Conservation (phyloP, 64 coral and sea anemone species). For the Porites australiensis region DNA sequence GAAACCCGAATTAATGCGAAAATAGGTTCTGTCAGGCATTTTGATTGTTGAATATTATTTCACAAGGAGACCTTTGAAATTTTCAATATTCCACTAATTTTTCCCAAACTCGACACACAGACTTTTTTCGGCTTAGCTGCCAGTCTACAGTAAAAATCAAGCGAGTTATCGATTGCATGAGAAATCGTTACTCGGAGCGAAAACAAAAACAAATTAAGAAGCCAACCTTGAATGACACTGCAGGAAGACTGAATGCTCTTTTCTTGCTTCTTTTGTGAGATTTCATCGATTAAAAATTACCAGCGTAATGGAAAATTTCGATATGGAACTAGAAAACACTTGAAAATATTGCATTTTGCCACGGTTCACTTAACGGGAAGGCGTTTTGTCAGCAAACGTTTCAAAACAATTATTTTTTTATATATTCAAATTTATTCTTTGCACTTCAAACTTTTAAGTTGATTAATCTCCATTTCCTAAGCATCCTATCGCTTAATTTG, state of each 20-base stretch:
- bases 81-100: too few relatives aligned
- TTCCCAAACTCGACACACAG: too few relatives aligned
- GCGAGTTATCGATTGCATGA: neutral
- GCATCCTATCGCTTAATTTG: neutral
- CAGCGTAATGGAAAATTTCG: neutral
- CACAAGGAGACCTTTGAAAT: too few relatives aligned
- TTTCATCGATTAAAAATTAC: neutral
- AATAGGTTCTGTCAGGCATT: too few relatives aligned
- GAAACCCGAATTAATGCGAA: too few relatives aligned
- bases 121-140: neutral
- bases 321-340: too few relatives aligned
- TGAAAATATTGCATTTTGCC: too few relatives aligned
- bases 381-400: neutral
- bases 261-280: neutral
- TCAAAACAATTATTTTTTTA: neutral
- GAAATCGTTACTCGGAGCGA: neutral
- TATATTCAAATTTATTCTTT: neutral
- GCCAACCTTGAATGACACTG: neutral
- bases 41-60: too few relatives aligned
- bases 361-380: neutral
- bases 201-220: neutral
- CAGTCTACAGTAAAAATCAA: neutral
- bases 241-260: constrained; percentile 1
- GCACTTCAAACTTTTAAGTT: neutral
- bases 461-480: neutral